Conservation (phyloP, 2,888 invertebrate genomes). For the Spilarctia lutea region DNA sequence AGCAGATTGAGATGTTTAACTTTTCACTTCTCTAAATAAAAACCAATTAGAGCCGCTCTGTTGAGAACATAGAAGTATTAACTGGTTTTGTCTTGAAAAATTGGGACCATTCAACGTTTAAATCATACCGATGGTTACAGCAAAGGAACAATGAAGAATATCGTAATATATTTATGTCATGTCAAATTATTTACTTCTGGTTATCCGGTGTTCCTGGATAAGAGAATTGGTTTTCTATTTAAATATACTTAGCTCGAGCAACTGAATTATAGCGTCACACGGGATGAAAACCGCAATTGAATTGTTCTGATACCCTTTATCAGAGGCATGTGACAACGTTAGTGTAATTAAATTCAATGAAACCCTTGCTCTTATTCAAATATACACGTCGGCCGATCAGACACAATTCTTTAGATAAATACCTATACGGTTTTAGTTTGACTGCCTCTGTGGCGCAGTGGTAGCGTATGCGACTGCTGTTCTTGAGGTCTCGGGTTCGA, state of each 20-base stretch:
- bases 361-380: background rate
- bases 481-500: no score
- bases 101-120: background rate
- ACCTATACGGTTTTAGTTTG: background rate
- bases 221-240: background rate
- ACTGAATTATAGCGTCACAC: background rate
- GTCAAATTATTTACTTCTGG: background rate
- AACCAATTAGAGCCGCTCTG: background rate
- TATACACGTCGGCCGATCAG: background rate
- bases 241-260: background rate
- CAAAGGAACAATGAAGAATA: background rate
- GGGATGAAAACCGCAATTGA: constrained; percentile 11
- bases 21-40: background rate
- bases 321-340: background rate
- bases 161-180: background rate
- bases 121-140: background rate
- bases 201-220: background rate
- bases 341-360: constrained; percentile 7
- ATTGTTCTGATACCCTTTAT: background rate
- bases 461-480: no score
- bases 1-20: background rate
- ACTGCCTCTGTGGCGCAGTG: no score
- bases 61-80: background rate
- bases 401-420: background rate
- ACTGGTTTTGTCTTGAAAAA: background rate